phyloP scores from a whole-genome alignment of 2,113 vertebrate species.

The Ariopsis seemanni region DNA sequence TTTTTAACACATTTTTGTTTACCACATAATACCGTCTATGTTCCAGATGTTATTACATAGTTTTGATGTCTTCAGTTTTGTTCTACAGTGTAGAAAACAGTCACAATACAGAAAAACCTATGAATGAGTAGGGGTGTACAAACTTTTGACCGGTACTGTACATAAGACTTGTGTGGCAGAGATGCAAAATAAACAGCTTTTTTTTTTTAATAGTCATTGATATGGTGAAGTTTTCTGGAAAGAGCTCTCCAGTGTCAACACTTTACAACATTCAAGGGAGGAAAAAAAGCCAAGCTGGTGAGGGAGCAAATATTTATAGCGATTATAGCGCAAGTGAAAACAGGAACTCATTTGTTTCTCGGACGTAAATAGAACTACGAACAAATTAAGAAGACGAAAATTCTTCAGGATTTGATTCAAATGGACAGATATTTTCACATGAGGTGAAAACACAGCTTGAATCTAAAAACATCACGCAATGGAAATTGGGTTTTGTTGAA shows the following conservation, averaged over 20 bases:
- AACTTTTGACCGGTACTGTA: background rate
- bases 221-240: background rate
- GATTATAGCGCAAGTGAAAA: background rate
- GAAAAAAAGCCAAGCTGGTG: background rate
- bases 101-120: no score
- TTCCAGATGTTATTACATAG: no score
- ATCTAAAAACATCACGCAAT: no score
- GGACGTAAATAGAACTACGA: background rate
- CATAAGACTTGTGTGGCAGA: background rate
- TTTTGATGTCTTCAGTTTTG: no score
- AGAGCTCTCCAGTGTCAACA: background rate
- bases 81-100: no score
- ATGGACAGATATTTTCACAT: no score
- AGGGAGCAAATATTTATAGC: background rate
- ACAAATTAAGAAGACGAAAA: background rate
- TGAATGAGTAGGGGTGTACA: no score
- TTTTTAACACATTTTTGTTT: no score
- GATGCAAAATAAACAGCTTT: background rate
- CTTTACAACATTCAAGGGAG: background rate
- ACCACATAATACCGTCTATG: no score
- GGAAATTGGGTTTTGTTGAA: no score
- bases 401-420: no score
- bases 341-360: background rate
- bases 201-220: background rate
- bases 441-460: no score